A percentile compares a stretch with the other conserved stretches of the same genome.
phyloP scores from a whole-genome alignment of 2,797 vertebrate genomes.

The Lophius americanus region DNA sequence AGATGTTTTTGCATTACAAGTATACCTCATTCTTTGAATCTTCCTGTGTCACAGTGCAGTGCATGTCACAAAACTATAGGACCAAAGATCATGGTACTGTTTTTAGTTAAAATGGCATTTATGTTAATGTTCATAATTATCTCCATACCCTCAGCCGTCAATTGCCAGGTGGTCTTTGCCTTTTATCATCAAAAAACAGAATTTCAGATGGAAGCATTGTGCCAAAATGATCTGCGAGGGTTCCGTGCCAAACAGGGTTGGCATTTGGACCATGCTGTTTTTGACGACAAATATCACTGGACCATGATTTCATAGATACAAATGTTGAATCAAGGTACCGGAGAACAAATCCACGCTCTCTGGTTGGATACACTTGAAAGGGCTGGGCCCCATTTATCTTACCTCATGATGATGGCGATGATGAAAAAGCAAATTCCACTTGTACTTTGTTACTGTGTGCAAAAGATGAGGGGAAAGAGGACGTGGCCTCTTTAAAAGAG shows the following conservation, averaged over 20 bases:
- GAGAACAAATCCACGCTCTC: conserved; percentile 55
- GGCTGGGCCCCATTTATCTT: conserved; percentile 68
- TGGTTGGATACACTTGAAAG: conserved; percentile 73
- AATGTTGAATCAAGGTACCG: conserved; percentile 54
- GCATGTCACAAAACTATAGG: conserved; percentile 61
- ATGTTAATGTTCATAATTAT: conserved; percentile 31
- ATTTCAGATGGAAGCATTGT: conserved; percentile 64
- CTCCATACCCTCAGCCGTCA: conserved; percentile 51
- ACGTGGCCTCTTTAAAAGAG: conserved; percentile 50
- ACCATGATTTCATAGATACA: conserved; percentile 61
- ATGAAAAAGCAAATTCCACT: conserved; percentile 51
- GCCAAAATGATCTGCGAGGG: conserved; percentile 75
- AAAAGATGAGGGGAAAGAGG: conserved; percentile 24
- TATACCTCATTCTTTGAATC: conserved; percentile 64
- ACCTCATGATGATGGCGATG: conserved; percentile 56
- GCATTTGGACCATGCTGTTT: conserved; percentile 60
- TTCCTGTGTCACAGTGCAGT: conserved; percentile 52
- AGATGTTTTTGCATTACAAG: conserved; percentile 57
- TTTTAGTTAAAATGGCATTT: conserved; percentile 31
- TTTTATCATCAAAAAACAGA: conserved; percentile 71
- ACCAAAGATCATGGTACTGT: conserved; percentile 78
- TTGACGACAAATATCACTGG: conserved; percentile 60
- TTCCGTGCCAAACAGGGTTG: conserved; percentile 76
- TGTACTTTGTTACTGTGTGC: conserved; percentile 54
- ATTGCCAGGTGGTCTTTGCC: conserved; percentile 61